A percentile compares a stretch with the other conserved stretches of the same genome.
Evolutionary conservation across 2,797 vertebrate species (phyloP).

Genomic region (Sardinella longiceps): DNA sequence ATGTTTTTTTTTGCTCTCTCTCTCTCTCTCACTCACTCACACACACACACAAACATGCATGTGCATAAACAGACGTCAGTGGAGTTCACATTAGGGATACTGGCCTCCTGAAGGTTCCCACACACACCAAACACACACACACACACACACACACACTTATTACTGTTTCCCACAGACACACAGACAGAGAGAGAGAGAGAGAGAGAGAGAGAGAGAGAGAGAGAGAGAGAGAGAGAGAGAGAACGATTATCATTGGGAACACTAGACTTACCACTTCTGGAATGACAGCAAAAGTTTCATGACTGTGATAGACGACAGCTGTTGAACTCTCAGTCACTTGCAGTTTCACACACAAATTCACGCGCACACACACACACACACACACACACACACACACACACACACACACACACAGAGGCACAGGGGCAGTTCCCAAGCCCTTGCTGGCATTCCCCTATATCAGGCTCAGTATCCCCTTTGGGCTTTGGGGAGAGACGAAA

Average conservation of each 20-base stretch:
- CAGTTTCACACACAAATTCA: background rate
- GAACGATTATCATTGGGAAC: background rate
- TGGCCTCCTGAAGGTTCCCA: background rate
- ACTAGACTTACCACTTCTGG: background rate
- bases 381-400: background rate
- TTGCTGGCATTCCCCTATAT: slow-evolving; percentile 7
- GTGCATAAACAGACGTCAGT: background rate
- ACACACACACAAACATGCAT: background rate
- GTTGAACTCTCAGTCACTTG: slow-evolving; percentile 39
- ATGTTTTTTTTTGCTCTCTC: background rate
- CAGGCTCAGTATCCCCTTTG: background rate
- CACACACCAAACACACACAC: background rate
- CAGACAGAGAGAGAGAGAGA: slow-evolving; percentile 26
- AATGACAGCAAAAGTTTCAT: slow-evolving; percentile 38
- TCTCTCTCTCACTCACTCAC: background rate
- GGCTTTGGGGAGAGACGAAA: background rate
- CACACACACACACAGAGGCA: background rate
- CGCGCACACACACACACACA: background rate
- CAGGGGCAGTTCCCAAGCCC: slow-evolving; percentile 34
- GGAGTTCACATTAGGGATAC: background rate
- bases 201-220: slow-evolving; percentile 42
- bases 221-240: slow-evolving; percentile 10
- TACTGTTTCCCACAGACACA: background rate
- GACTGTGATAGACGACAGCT: slow-evolving; percentile 64
- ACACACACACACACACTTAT: background rate